phyloP scores from a whole-genome alignment of 2,797 vertebrate species.

The Onychomys leucogaster region DNA sequence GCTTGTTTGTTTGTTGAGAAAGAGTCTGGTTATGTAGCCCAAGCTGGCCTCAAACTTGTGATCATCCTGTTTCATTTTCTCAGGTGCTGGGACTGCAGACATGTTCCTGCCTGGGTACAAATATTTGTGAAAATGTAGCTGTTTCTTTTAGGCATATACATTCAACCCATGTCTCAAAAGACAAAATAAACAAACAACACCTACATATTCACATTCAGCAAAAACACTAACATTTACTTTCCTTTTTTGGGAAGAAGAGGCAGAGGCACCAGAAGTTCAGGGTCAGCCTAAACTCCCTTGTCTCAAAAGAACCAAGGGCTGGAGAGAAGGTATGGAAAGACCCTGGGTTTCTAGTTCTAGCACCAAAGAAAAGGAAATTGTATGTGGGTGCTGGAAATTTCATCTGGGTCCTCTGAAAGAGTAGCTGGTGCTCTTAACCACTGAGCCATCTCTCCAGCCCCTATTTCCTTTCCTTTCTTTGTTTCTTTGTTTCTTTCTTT shows the following conservation, averaged over 20 bases:
- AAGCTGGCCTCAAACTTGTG: neutral
- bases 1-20: conserved; percentile 18
- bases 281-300: neutral
- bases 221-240: neutral
- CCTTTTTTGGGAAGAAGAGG: neutral
- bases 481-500: no score
- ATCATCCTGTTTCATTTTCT: neutral
- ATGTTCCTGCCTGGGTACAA: neutral
- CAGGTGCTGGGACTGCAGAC: no score
- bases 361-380: neutral
- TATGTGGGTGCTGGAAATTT: neutral
- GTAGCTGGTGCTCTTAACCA: neutral
- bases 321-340: neutral
- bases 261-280: neutral
- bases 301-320: no score
- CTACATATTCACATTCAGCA: neutral
- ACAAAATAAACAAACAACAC: neutral
- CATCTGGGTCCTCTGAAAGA: neutral
- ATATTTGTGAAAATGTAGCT: neutral
- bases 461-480: neutral
- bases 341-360: neutral
- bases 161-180: neutral
- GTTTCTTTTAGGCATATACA: neutral
- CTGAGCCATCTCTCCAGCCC: neutral
- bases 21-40: neutral